A percentile compares a stretch with the other conserved stretches of the same genome.
Conservation (phyloP, 2,113 vertebrate genomes). For the Falco punctatus region DNA sequence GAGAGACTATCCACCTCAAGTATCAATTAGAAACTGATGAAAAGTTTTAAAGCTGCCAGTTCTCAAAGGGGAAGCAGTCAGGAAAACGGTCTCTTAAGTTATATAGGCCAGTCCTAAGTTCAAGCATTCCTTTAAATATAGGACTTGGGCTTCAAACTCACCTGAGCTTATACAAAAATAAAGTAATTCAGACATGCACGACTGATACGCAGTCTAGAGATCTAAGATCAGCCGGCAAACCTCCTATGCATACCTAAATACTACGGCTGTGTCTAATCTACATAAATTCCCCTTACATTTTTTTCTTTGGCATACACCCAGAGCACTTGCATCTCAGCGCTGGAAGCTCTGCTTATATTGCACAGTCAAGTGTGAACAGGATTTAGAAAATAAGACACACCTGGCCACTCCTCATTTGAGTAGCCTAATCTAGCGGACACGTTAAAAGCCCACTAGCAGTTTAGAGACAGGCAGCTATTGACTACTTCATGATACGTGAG, state of each 20-base stretch:
- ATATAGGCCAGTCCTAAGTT: accelerated
- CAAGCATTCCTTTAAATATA: neutral
- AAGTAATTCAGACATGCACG: neutral
- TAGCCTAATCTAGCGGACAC: neutral
- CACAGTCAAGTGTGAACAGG: too few relatives aligned
- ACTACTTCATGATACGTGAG: neutral
- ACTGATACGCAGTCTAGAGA: neutral
- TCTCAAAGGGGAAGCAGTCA: neutral
- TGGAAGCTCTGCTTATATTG: neutral
- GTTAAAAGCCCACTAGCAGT: neutral
- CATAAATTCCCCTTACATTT: neutral
- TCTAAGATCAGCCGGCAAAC: neutral
- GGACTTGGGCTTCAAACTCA: neutral
- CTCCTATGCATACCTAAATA: neutral
- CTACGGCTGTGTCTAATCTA: neutral
- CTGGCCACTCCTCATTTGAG: neutral
- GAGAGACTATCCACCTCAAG: neutral
- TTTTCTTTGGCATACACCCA: too few relatives aligned
- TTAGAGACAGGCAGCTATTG: neutral
- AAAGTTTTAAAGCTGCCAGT: neutral
- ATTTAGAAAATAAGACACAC: neutral
- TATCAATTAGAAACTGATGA: neutral
- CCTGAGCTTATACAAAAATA: neutral
- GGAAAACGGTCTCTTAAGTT: neutral
- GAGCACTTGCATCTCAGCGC: neutral